Evolutionary conservation across 2,888 invertebrate species (phyloP), one percentile per base, ranked within the genome.

Genomic region (Torymus tubicola): DNA sequence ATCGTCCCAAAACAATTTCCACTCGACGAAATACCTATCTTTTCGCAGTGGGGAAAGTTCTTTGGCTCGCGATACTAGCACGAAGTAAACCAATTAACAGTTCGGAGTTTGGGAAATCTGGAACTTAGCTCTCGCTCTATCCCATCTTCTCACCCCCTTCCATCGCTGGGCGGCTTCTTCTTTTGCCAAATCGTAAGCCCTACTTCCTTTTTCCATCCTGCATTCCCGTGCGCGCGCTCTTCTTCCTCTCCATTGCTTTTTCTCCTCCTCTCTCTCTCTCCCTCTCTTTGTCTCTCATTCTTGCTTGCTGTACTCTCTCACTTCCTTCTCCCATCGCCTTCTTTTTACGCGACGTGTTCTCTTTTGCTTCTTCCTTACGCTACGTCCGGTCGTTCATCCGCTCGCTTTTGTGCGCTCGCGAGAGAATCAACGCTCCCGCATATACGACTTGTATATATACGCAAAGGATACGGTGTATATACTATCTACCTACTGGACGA

Each of bases 1-100:
- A 21, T 77, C 73, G 52, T 73, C 74, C 80, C 69, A 80, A 75
- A 80, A 80, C 81, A 79, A 83, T 80, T 81, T 81, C 77, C 65
- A 81, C 72, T 75, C 82, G 83, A 83, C 83, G 84, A 85, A 87
- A 84, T 85, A 85, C 77, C 81, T 78, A 81, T 79, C 64, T 64
- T 76, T 63, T 63, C 64, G 79, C 63, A 80, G 80, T n/a, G 74
- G 71, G 71, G 70, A 82, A 84, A 86, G 85, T 86, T 87, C 84
- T 81, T 86, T 84, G 86, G 85, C 85, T 82, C 83, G 80, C 81
- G 83, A 84, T 85, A 83, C 82, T 81, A 85, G 82, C 83, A 82
- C 84, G 85, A 86, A 85, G 86, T 87, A 87, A 87, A 86, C 87
- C 86, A 87, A 87, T 86, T 87, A 87, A 86, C 85, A 86, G 85